phyloP scores from a whole-genome alignment of 1,140 invertebrate genomes.

The Pogonomyrmex californicus region DNA sequence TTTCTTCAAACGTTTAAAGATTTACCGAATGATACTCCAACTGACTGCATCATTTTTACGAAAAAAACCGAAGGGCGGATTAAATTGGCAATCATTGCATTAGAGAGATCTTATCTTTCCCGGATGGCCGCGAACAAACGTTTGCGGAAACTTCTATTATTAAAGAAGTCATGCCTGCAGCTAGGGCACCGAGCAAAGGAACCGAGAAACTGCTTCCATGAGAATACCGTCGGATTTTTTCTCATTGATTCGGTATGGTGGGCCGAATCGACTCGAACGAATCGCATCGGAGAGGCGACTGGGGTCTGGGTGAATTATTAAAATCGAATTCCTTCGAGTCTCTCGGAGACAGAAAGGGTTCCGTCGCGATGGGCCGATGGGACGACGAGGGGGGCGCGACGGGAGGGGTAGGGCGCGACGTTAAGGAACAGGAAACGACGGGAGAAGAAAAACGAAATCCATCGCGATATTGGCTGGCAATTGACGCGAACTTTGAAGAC shows the following conservation, averaged over 20 bases:
- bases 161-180: constrained; percentile 61
- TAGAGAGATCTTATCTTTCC: constrained; percentile 24
- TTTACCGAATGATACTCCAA: background rate
- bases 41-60: background rate
- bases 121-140: constrained; percentile 40
- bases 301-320: constrained; percentile 72
- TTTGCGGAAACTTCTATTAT: constrained; percentile 61
- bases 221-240: constrained; percentile 49
- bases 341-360: constrained; percentile 48
- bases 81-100: background rate
- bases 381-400: background rate
- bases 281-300: constrained; percentile 60
- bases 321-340: constrained; percentile 72
- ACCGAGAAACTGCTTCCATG: constrained; percentile 63
- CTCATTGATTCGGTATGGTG: constrained; percentile 48
- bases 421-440: constrained; percentile 58
- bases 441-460: constrained; percentile 55
- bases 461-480: constrained; percentile 72
- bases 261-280: constrained; percentile 54
- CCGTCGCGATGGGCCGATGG: background rate
- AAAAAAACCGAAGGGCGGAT: constrained; percentile 10
- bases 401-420: constrained; percentile 13
- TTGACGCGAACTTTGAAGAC: constrained; percentile 74
- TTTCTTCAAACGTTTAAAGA: background rate
- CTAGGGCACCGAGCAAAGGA: constrained; percentile 9